Conservation (phyloP, 2,113 vertebrate genomes). For the Sceloporus tristichus region DNA sequence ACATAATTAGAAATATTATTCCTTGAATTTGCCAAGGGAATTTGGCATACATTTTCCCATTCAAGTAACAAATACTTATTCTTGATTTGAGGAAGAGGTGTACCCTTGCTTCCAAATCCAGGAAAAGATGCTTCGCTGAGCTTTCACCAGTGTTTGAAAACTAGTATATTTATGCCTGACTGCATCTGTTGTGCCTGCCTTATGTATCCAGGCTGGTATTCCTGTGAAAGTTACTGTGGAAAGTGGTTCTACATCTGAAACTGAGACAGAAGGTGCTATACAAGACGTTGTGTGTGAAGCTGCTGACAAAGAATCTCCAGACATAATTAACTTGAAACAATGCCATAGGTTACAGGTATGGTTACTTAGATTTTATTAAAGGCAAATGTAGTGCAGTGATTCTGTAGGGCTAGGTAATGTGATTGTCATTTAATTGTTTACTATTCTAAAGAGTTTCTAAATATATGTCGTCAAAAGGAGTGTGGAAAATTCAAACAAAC, state of each 20-base stretch:
- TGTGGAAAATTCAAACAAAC: no score
- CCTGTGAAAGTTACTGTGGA: slow-evolving; percentile 89
- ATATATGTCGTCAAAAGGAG: background rate
- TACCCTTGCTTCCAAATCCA: no score
- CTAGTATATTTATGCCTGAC: no score
- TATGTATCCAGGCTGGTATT: slow-evolving; percentile 76
- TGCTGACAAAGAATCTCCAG: slow-evolving; percentile 53
- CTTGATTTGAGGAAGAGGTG: no score
- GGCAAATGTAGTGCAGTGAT: background rate
- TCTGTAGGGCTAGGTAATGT: background rate
- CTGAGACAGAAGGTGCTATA: slow-evolving; percentile 73
- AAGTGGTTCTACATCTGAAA: slow-evolving; percentile 83
- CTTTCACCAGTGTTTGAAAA: no score
- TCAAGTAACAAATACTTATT: no score
- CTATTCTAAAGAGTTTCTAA: background rate
- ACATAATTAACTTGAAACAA: slow-evolving; percentile 69
- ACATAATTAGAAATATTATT: background rate
- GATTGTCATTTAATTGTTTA: background rate
- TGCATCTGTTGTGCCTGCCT: background rate
- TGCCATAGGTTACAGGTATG: slow-evolving; percentile 79
- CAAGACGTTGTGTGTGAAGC: slow-evolving; percentile 62
- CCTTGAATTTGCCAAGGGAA: background rate
- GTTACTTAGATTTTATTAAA: background rate
- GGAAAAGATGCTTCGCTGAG: no score
- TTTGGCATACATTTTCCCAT: background rate